Conservation (phyloP, 2,113 vertebrate genomes). For the Anhinga anhinga region DNA sequence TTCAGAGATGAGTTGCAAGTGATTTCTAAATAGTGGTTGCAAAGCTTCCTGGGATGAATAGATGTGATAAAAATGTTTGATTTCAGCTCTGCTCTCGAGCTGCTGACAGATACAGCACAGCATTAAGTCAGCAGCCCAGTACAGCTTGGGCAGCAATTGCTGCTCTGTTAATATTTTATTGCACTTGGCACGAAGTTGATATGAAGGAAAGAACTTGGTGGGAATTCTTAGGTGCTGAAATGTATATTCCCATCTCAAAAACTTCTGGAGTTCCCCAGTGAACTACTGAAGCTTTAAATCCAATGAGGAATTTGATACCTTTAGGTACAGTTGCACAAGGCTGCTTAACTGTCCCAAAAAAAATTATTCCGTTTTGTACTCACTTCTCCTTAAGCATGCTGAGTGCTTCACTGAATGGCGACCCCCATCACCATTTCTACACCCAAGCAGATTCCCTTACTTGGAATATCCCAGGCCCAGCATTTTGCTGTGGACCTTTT, state of each 20-base stretch:
- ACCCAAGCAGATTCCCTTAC: background rate
- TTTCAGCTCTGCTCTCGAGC: slow-evolving; percentile 39
- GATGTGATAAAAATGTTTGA: slow-evolving; percentile 44
- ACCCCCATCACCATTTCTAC: background rate
- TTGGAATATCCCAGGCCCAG: background rate
- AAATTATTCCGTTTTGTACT: background rate
- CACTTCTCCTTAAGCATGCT: background rate
- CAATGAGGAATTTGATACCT: background rate
- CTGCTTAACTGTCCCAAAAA: background rate
- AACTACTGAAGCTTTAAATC: background rate
- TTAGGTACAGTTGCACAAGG: background rate
- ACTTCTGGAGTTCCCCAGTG: background rate
- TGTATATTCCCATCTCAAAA: background rate
- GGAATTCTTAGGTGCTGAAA: background rate
- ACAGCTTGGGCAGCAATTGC: background rate
- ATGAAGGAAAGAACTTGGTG: background rate
- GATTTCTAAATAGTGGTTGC: slow-evolving; percentile 28
- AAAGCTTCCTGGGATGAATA: slow-evolving; percentile 49
- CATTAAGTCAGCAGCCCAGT: background rate
- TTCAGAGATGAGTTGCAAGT: slow-evolving; percentile 38
- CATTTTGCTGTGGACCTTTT: rapidly evolving
- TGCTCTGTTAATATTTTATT: background rate
- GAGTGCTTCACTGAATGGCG: background rate
- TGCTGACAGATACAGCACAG: slow-evolving; percentile 12
- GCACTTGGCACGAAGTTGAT: background rate